Evolutionary conservation across 2,113 vertebrate genomes (phyloP).

Genomic region (Lycocorax pyrrhopterus): DNA sequence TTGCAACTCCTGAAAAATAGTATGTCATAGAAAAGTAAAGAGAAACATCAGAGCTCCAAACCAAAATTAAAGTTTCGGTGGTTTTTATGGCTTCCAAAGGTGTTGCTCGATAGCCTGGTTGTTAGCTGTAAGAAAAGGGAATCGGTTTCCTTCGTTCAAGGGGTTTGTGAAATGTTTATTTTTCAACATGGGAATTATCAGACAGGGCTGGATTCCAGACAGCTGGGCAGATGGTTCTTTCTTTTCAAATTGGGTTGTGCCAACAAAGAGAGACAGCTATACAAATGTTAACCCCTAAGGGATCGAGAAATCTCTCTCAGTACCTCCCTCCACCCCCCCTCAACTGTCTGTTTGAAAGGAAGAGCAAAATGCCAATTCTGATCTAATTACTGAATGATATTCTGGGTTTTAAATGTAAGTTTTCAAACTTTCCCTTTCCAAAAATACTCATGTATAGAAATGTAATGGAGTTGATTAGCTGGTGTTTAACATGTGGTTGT

Average conservation of each 20-base stretch:
- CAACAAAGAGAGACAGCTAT: slow-evolving; percentile 55
- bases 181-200: slow-evolving; percentile 36
- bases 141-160: not conserved
- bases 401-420: not conserved
- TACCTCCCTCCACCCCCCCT: not conserved
- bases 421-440: not conserved
- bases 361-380: not conserved
- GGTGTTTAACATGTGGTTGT: not conserved
- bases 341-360: not conserved
- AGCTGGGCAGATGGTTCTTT: slow-evolving; percentile 68
- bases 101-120: not conserved
- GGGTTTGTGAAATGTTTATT: slow-evolving; percentile 36
- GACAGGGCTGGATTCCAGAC: slow-evolving; percentile 49
- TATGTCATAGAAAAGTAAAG: not conserved
- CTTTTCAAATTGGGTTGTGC: slow-evolving; percentile 55
- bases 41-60: not conserved
- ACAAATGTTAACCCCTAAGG: slow-evolving; percentile 58
- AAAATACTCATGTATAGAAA: not conserved
- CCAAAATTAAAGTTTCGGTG: not conserved
- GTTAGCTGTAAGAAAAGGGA: not conserved
- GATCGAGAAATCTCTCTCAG: not conserved
- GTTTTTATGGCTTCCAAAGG: not conserved
- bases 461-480: not conserved
- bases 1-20: not conserved
- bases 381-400: not conserved